Conservation (phyloP, 2,888 invertebrate genomes). For the Leucozona laternaria region DNA sequence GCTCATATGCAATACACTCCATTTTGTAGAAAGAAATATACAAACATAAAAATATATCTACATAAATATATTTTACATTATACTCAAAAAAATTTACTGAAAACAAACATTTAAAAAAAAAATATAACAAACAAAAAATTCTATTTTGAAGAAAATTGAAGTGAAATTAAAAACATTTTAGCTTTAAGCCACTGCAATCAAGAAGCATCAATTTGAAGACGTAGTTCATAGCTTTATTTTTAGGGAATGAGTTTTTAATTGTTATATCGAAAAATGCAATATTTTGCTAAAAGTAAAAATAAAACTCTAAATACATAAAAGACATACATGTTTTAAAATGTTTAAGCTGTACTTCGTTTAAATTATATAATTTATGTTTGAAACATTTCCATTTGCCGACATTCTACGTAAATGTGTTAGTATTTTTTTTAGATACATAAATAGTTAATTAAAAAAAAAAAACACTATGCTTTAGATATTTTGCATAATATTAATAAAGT, state of each 20-base stretch:
- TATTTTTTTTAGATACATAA: slow-evolving; percentile 45
- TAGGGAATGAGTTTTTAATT: slow-evolving; percentile 26
- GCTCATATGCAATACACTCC: slow-evolving; percentile 73
- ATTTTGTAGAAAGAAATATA: slow-evolving; percentile 64
- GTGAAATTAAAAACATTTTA: slow-evolving; percentile 39
- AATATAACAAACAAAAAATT: slow-evolving; percentile 45
- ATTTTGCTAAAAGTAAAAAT: slow-evolving; percentile 40
- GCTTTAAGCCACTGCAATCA: slow-evolving; percentile 72
- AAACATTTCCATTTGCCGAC: slow-evolving; percentile 68
- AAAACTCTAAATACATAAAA: slow-evolving; percentile 4
- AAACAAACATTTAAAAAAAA: slow-evolving; percentile 6
- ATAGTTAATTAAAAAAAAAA: slow-evolving; percentile 31
- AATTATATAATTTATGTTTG: slow-evolving; percentile 69
- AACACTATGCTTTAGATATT: background rate
- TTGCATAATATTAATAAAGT: slow-evolving; percentile 33
- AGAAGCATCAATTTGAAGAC: slow-evolving; percentile 61
- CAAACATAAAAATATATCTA: slow-evolving; percentile 38
- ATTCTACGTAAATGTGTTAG: slow-evolving; percentile 66
- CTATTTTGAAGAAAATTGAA: slow-evolving; percentile 63
- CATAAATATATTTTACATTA: slow-evolving; percentile 38
- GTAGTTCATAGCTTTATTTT: slow-evolving; percentile 38
- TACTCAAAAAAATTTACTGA: slow-evolving; percentile 32
- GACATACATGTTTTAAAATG: slow-evolving; percentile 40
- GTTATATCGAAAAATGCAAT: slow-evolving; percentile 11
- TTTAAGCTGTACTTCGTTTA: slow-evolving; percentile 48